These are phyloP conservation scores for Philonicus albiceps DNA, from an alignment of 2,888 invertebrate genomes.

Conservation along the genomic window DNA sequence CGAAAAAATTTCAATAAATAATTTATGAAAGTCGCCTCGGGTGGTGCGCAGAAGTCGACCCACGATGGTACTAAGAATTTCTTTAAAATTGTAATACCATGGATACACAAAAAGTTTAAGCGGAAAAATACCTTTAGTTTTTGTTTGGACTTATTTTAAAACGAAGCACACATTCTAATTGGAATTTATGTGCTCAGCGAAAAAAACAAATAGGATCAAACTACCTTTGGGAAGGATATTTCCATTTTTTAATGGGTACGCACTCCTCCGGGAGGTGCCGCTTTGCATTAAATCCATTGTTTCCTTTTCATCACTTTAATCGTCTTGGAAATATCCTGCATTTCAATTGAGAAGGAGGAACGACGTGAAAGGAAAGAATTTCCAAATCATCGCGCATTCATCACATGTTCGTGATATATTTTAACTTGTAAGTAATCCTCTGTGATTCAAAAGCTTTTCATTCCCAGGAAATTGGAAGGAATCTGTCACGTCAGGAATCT, in stretches of 20 bases:
- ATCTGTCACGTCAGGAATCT: constrained; percentile 6
- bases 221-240: neutral
- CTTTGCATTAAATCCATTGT: neutral
- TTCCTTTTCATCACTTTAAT: neutral
- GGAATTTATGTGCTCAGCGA: neutral
- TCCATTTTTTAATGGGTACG: neutral
- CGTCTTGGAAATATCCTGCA: neutral
- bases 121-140: neutral
- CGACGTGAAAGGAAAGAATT: neutral
- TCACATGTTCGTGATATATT: neutral
- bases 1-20: too few relatives aligned
- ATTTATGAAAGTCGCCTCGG: too few relatives aligned
- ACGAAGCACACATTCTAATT: neutral
- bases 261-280: neutral
- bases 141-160: too few relatives aligned
- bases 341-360: neutral
- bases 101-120: too few relatives aligned
- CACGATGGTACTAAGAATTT: too few relatives aligned
- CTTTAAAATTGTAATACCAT: too few relatives aligned
- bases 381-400: neutral
- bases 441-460: neutral
- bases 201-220: neutral
- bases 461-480: neutral
- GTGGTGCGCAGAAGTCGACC: too few relatives aligned
- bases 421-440: neutral